These are phyloP conservation scores for Aspidiotus rigidus DNA, from an alignment of 2,888 invertebrate genomes.

Conservation along the genomic window DNA sequence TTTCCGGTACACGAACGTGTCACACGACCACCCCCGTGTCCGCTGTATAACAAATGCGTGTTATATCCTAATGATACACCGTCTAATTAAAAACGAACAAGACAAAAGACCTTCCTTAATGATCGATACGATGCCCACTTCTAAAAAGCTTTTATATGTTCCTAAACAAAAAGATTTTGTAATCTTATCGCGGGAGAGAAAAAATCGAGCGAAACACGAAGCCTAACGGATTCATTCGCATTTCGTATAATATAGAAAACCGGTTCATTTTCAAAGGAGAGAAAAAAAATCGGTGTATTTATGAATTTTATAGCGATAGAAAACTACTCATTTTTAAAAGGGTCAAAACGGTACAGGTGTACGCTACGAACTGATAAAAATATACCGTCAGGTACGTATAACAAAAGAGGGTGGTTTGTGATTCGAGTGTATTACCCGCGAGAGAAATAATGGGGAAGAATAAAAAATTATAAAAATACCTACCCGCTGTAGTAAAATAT, in stretches of 20 bases:
- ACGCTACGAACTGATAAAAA: conserved; percentile 18
- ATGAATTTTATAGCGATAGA: conserved; percentile 30
- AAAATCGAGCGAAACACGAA: conserved; percentile 1
- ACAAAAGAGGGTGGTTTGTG: conserved; percentile 9
- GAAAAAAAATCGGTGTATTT: conserved; percentile 22
- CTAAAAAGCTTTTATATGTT: conserved; percentile 32
- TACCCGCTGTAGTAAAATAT: too few relatives aligned
- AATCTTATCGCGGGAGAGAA: conserved; percentile 2
- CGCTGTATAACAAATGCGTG: conserved; percentile 3
- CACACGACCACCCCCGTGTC: background rate
- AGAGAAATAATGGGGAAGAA: too few relatives aligned
- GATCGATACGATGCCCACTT: conserved; percentile 9
- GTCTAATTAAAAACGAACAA: conserved; percentile 30
- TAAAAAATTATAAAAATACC: too few relatives aligned
- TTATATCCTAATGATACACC: conserved; percentile 23
- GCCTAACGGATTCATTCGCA: conserved; percentile 8
- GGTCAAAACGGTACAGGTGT: conserved; percentile 30
- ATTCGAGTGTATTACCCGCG: background rate
- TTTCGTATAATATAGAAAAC: background rate
- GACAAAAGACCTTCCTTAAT: conserved; percentile 8
- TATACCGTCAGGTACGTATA: conserved; percentile 10
- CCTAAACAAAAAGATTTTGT: conserved; percentile 4
- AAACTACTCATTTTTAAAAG: conserved; percentile 32
- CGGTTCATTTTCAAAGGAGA: too few relatives aligned
- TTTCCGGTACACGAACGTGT: background rate